A percentile compares a stretch with the other conserved stretches of the same genome.
Conservation (phyloP, 2,113 vertebrate genomes). For the Sula dactylatra region DNA sequence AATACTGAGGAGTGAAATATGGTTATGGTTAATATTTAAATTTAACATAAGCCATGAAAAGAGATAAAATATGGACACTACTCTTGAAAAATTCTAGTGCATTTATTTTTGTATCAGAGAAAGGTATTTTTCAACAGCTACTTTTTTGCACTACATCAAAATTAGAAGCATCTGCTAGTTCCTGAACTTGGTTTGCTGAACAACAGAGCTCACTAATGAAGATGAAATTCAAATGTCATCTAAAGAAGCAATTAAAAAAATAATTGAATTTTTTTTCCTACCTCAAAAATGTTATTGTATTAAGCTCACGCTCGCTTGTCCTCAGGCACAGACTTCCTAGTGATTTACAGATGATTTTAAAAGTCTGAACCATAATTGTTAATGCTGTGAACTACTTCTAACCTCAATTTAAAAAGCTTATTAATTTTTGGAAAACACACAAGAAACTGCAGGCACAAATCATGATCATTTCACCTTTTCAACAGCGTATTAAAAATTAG, state of each 20-base stretch:
- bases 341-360: neutral
- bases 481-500: neutral
- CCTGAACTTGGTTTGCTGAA: neutral
- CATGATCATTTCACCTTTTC: neutral
- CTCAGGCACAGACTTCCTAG: neutral
- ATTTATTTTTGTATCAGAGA: neutral
- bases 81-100: neutral
- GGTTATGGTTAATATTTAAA: neutral
- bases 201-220: neutral
- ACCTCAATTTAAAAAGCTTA: neutral
- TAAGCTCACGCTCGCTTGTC: neutral
- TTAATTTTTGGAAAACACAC: neutral
- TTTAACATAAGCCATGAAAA: neutral
- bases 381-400: neutral
- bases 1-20: neutral
- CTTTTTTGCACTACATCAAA: neutral
- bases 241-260: neutral
- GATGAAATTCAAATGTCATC: slow-evolving; percentile 28
- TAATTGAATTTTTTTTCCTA: neutral
- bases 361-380: neutral
- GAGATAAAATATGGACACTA: neutral
- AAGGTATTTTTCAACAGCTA: neutral
- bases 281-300: neutral
- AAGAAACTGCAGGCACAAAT: neutral
- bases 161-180: slow-evolving; percentile 1